Percentiles rank a stretch among this genome's conserved stretches.
Evolutionary conservation across 2,888 invertebrate species (phyloP).

Genomic region (Metallyticus violacea): DNA sequence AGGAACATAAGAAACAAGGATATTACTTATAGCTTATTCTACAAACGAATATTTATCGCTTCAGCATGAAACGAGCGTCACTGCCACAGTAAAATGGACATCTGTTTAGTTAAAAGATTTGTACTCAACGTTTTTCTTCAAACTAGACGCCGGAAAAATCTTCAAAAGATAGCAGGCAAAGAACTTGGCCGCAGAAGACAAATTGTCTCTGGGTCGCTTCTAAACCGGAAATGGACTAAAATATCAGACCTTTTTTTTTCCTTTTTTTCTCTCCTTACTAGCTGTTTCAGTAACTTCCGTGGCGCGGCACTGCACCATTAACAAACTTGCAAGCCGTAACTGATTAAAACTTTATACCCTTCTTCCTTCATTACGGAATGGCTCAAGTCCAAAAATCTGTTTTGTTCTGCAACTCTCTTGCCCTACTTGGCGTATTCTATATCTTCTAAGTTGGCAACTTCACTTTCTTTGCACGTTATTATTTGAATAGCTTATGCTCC

Average conservation of each 20-base stretch:
- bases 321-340: neutral
- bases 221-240: neutral
- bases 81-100: neutral
- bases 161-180: neutral
- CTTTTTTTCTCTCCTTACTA: neutral
- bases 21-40: neutral
- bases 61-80: neutral
- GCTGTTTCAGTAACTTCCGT: neutral
- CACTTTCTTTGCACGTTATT: neutral
- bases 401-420: neutral
- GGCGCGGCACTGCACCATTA: neutral
- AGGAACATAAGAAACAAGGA: neutral
- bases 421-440: neutral
- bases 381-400: neutral
- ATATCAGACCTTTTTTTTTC: neutral
- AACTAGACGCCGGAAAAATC: neutral
- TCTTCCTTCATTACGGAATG: neutral
- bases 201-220: neutral
- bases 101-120: neutral
- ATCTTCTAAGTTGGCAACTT: neutral
- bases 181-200: neutral
- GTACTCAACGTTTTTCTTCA: neutral
- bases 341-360: neutral
- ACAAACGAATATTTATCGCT: neutral
- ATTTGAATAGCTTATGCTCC: neutral